phyloP scores from a whole-genome alignment of 2,113 vertebrate species.

The Xerus inauris region DNA sequence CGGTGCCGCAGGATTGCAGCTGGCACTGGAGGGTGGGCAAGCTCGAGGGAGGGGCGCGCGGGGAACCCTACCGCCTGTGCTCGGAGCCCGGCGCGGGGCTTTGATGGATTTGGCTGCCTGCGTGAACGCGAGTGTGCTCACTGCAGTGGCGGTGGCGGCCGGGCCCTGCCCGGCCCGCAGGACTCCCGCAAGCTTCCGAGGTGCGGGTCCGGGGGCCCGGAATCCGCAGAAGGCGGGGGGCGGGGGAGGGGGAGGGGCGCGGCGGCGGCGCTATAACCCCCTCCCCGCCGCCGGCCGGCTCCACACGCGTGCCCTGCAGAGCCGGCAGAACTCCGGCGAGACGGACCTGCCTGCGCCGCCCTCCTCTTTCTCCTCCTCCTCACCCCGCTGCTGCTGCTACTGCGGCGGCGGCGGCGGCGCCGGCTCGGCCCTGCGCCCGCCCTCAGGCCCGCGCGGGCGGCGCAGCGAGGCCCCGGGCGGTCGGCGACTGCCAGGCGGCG shows the following conservation, averaged over 20 bases:
- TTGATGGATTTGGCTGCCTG: constrained; percentile 58
- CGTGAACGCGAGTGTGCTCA: constrained; percentile 59
- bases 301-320: constrained; percentile 78
- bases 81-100: constrained; percentile 17
- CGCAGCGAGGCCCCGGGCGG: constrained; percentile 52
- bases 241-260: constrained; percentile 65
- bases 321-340: constrained; percentile 70
- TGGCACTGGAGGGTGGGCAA: constrained; percentile 72
- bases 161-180: constrained; percentile 34
- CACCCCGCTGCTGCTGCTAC: neutral
- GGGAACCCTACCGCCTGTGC: constrained; percentile 39
- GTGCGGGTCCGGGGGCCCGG: constrained; percentile 66
- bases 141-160: constrained; percentile 46
- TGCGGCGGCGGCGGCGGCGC: constrained; percentile 25
- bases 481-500: constrained; percentile 49
- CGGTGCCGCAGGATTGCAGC: constrained; percentile 83
- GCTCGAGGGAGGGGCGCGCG: constrained; percentile 66
- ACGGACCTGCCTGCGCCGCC: constrained; percentile 62
- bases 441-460: constrained; percentile 58
- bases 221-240: constrained; percentile 63
- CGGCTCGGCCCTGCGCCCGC: constrained; percentile 47
- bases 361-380: neutral
- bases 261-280: constrained; percentile 81
- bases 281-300: constrained; percentile 71
- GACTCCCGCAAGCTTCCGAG: constrained; percentile 72